Percentiles rank a stretch among this genome's conserved stretches.
These are phyloP conservation scores for Orius laevigatus DNA, from an alignment of 1,140 invertebrate genomes.

Conservation along the genomic window DNA sequence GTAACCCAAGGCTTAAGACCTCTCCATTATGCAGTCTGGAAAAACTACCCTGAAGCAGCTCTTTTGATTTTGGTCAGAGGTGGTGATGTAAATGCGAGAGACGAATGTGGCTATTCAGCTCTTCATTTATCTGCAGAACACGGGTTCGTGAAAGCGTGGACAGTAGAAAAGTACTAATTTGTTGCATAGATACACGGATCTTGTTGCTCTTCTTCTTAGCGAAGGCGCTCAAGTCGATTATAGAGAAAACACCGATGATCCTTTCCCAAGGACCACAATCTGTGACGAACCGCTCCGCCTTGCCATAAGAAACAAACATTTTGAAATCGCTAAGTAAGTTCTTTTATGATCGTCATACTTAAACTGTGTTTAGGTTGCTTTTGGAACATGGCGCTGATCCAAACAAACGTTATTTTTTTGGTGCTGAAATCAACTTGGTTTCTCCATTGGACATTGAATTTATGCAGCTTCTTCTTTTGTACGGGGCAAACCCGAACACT, in stretches of 20 bases:
- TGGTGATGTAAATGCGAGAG: slow-evolving; percentile 65
- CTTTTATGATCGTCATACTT: slow-evolving; percentile 27
- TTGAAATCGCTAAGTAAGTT: slow-evolving; percentile 32
- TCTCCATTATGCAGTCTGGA: slow-evolving; percentile 85
- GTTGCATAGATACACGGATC: slow-evolving; percentile 41
- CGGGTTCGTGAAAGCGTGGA: slow-evolving; percentile 39
- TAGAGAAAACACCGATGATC: slow-evolving; percentile 39
- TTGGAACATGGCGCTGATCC: slow-evolving; percentile 55
- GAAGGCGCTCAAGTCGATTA: slow-evolving; percentile 68
- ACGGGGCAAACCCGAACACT: slow-evolving; percentile 75
- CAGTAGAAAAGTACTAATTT: slow-evolving; percentile 15
- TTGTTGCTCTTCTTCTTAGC: slow-evolving; percentile 56
- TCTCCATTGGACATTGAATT: slow-evolving; percentile 58
- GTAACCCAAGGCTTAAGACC: slow-evolving; percentile 67
- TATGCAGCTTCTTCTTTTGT: slow-evolving; percentile 61
- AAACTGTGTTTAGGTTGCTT: slow-evolving; percentile 28
- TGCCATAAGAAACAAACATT: slow-evolving; percentile 73
- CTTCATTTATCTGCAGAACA: slow-evolving; percentile 74
- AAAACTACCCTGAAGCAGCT: slow-evolving; percentile 63
- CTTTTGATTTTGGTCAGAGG: slow-evolving; percentile 56
- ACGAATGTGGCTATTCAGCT: slow-evolving; percentile 81
- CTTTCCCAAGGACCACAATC: slow-evolving; percentile 40
- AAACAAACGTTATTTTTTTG: slow-evolving; percentile 74
- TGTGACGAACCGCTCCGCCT: slow-evolving; percentile 67
- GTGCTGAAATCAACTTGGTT: slow-evolving; percentile 75